Evolutionary conservation across 2,888 invertebrate genomes (phyloP), one percentile per base, ranked within the genome.

Genomic region (Chymomyza amoena): DNA sequence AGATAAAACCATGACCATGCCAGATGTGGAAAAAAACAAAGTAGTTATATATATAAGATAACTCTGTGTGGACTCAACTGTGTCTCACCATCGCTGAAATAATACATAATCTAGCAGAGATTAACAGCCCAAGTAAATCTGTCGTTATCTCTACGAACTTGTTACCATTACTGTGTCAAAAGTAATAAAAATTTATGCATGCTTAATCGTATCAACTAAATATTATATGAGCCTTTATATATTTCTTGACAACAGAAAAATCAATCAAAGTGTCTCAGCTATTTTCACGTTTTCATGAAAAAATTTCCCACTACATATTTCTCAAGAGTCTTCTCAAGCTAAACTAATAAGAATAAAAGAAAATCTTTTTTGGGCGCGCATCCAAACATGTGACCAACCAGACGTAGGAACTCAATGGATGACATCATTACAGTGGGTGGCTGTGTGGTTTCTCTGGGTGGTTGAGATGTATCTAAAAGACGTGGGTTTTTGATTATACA

Each of bases 381-480:
- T 70, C 76, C 73, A 83, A 87, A 77, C 84, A 87, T 87, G 85
- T 84, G 84, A 84, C 87, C 76, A 57, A 57, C 16, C 20, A 15
- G 18, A 18, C 39, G 54, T 20, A 54, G n/a, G 1, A 54, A 3
- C 54, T n/a, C 54, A 54, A 50, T 39, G 66, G 72, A 85, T 84
- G 84, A 84, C 84, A 87, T 84, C 84, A 84, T 79, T 73, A 64
- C 68, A 64, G 72, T 75, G 75, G 69, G 79, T 68, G 76, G 72
- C 50, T n/a, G 51, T 50, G 39, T 68, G 16, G 54, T 52, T 54
- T 51, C 32, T 28, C 57, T 28, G 72, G 70, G 61, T 69, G 74
- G 67, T 68, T 64, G 32, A 32, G 32, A 32, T 32, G 20, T 45
- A 13, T 13, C 39, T 13, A 4, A 15, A 4, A 15, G 39, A 45